Conservation (phyloP, 2,888 invertebrate species). For the Fissipunctia ypsillon region DNA sequence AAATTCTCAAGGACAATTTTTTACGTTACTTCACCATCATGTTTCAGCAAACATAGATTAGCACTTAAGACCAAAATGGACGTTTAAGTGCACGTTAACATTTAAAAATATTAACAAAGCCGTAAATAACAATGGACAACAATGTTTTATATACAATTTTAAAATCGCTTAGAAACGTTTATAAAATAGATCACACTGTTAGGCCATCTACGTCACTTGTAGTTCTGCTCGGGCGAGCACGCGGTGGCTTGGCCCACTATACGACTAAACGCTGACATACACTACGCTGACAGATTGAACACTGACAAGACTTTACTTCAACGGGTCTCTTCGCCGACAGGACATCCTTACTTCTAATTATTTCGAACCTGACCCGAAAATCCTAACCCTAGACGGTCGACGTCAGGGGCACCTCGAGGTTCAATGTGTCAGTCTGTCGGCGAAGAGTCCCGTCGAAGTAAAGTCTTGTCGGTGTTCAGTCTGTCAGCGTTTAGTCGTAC, state of each 20-base stretch:
- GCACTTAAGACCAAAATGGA: constrained; percentile 58
- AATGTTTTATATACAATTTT: constrained; percentile 53
- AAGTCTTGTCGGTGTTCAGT: too few species aligned
- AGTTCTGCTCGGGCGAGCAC: constrained; percentile 48
- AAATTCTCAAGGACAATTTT: constrained; percentile 46
- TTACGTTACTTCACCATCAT: constrained; percentile 32
- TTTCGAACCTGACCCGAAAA: too few species aligned
- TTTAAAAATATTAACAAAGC: constrained; percentile 61
- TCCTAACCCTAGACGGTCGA: too few species aligned
- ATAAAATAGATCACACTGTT: constrained; percentile 58
- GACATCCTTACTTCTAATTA: too few species aligned
- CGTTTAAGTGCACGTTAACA: constrained; percentile 49
- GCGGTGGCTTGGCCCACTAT: constrained; percentile 52
- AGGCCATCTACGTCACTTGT: constrained; percentile 61
- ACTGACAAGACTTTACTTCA: too few species aligned
- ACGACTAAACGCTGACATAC: too few species aligned
- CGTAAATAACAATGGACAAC: constrained; percentile 62
- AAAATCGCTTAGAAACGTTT: constrained; percentile 58
- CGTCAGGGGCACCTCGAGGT: too few species aligned
- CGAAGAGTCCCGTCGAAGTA: too few species aligned
- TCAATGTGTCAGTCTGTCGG: too few species aligned
- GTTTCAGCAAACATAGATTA: constrained; percentile 54
- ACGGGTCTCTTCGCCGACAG: too few species aligned
- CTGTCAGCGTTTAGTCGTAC: too few species aligned
- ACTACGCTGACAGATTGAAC: too few species aligned